Percentiles rank a stretch among this genome's conserved stretches.
Conservation (phyloP, 1,140 invertebrate genomes). For the Ptiloglossa arizonensis region DNA sequence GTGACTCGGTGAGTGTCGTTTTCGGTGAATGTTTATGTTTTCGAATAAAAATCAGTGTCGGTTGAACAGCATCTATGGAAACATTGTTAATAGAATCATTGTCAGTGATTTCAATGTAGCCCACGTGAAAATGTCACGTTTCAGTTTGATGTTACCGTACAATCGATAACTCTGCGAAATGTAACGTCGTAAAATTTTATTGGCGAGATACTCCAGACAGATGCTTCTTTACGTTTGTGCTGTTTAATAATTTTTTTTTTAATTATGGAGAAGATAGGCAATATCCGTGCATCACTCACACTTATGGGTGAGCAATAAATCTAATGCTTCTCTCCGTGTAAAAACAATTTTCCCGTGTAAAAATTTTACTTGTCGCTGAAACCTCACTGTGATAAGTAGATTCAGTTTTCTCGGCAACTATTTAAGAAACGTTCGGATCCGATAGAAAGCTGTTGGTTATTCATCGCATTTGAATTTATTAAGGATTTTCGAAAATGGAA, state of each 20-base stretch:
- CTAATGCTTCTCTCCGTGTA: not conserved
- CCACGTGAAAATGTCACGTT: not conserved
- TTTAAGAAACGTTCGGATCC: not conserved
- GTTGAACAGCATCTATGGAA: no score
- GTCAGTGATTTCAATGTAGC: no score
- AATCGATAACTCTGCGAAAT: conserved; percentile 28
- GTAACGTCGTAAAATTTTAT: conserved; percentile 46
- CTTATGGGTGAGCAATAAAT: not conserved
- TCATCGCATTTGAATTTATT: not conserved
- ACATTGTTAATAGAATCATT: no score
- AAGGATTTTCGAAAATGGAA: not conserved
- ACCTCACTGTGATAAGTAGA: no score
- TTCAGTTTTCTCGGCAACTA: not conserved
- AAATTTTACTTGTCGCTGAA: not conserved
- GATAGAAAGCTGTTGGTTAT: not conserved
- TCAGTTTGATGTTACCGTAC: conserved; percentile 44
- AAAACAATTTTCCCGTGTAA: not conserved
- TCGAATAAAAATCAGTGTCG: no score
- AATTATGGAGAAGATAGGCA: conserved; percentile 7
- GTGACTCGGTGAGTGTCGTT: no score
- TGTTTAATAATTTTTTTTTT: conserved; percentile 40
- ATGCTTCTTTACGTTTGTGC: conserved; percentile 17
- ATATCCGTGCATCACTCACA: not conserved
- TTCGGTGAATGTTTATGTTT: no score
- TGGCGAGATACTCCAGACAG: conserved; percentile 29